These are phyloP conservation scores for Lithodes maja DNA, from an alignment of 2,888 invertebrate species.

Conservation along the genomic window DNA sequence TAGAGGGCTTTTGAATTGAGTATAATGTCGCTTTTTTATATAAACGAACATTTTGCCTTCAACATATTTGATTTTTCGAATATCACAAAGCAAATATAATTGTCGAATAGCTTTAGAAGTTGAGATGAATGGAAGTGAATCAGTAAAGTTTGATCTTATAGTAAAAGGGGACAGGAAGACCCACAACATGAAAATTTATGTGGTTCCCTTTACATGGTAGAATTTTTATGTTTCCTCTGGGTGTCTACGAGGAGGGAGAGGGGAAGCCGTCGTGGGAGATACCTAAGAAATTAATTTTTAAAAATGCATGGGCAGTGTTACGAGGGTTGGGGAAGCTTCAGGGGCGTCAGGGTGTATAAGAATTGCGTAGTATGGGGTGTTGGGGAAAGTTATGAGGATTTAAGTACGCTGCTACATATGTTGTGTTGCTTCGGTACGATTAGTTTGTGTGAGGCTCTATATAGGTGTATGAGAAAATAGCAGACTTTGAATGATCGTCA, in stretches of 20 bases:
- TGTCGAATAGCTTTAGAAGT: no score
- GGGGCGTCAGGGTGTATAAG: neutral
- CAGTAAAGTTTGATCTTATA: no score
- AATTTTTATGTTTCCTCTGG: slow-evolving; percentile 37
- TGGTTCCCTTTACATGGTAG: slow-evolving; percentile 25
- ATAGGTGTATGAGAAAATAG: no score
- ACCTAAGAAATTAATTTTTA: slow-evolving; percentile 62
- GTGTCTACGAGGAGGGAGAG: neutral
- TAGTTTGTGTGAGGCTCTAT: no score
- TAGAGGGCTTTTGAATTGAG: no score
- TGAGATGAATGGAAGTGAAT: no score
- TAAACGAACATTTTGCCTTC: no score
- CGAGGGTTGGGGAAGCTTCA: slow-evolving; percentile 1
- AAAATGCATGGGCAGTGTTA: slow-evolving; percentile 59
- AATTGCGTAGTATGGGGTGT: neutral
- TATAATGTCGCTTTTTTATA: no score
- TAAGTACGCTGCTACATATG: neutral
- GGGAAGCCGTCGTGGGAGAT: slow-evolving; percentile 3
- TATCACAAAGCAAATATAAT: no score
- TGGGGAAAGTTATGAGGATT: neutral
- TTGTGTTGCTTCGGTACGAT: neutral
- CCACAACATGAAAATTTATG: slow-evolving; percentile 22
- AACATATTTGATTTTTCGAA: no score
- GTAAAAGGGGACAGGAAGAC: neutral
- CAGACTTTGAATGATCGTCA: no score